Evolutionary conservation across 2,797 vertebrate species (phyloP), one percentile per base, ranked within the genome.

Genomic region (Acanthurus tractus): DNA sequence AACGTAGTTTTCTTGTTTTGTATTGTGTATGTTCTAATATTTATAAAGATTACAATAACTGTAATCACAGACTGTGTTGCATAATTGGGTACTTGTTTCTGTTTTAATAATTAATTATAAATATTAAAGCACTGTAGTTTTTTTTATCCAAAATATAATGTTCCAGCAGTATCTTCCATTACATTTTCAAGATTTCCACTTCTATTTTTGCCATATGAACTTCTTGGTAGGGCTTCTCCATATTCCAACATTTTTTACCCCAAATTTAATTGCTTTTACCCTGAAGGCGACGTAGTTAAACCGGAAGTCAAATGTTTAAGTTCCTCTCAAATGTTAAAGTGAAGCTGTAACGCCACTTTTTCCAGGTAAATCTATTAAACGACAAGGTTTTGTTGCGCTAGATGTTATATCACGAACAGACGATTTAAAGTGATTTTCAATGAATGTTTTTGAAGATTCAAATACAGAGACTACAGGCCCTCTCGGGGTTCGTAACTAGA

Each of bases 321-420:
- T 20, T 1, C 4, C 18, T 0, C 13, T 6, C 0, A 3, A 49
- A 57, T 71, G 9, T 61, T 4, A 12, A 1, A 44, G 14, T 15
- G 54, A 11, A 63, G n/a, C 55, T 55, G 38, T 5, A 54, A 38
- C 1, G 1, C 8, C 14, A 38, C 5, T 17, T 22, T 17, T 7
- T 6, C 0, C 34, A 65, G 34, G 29, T 68, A 63, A 81, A 82
- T 81, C 70, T 63, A 63, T 64, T 25, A 49, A 6, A 20, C 10
- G 3, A n/a, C 1, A 0, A 11, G 2, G 12, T 29, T 17, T 12
- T 36, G 9, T 45, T 1, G 7, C 7, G 18, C 7, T 2, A 23
- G 15, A 13, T 63, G 22, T 40, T 58, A 45, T 2, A 49, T 18
- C 23, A 23, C 7, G 0, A 36, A 25, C 11, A 11, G 5, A 48